Conservation (phyloP, 2,888 invertebrate species). For the Trichogramma evanescens region DNA sequence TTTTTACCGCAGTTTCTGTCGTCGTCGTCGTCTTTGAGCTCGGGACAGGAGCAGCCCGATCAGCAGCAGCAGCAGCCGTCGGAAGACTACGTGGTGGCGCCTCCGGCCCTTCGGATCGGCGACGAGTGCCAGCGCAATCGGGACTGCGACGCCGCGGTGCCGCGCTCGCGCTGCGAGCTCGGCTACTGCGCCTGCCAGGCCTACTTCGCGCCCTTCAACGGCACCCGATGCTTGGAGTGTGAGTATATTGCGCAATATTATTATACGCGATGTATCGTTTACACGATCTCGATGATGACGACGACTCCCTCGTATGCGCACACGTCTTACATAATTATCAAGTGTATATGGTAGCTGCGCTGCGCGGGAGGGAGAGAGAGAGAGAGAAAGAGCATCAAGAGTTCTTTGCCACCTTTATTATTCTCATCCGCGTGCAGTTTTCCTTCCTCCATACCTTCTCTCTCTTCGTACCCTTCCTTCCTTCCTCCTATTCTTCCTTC, state of each 20-base stretch:
- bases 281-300: too few species aligned
- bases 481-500: neutral
- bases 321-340: too few species aligned
- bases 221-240: constrained; percentile 78
- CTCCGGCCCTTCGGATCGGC: constrained; percentile 50
- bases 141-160: constrained; percentile 58
- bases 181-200: constrained; percentile 77
- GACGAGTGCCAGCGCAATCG: constrained; percentile 57
- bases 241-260: constrained; percentile 37
- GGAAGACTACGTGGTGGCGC: constrained; percentile 21
- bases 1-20: neutral
- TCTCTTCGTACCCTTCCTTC: neutral
- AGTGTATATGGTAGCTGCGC: too few species aligned
- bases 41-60: neutral
- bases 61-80: too few species aligned
- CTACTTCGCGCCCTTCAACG: constrained; percentile 73
- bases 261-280: too few species aligned
- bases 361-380: too few species aligned
- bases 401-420: too few species aligned
- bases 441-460: neutral
- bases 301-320: too few species aligned
- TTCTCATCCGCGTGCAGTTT: neutral
- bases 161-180: constrained; percentile 59
- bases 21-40: neutral
- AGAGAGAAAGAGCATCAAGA: too few species aligned